Conservation (phyloP, 2,888 invertebrate genomes). For the Spialia ferax region DNA sequence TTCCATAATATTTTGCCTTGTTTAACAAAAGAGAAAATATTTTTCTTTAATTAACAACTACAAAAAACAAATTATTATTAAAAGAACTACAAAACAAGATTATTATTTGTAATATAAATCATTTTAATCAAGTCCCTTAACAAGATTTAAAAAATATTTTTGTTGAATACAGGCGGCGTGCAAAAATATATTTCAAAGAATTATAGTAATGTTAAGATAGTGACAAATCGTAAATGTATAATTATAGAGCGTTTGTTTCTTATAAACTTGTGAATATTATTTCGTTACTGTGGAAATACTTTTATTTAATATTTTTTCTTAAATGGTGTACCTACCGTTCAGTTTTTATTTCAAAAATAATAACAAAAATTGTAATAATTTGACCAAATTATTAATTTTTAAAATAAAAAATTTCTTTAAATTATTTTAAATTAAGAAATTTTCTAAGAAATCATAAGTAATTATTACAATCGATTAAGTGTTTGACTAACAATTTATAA, state of each 20-base stretch:
- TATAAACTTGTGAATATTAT: conserved; percentile 63
- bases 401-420: too few species aligned
- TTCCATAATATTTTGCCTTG: too few species aligned
- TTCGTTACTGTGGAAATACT: conserved; percentile 47
- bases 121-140: conserved; percentile 1
- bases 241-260: conserved; percentile 65
- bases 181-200: conserved; percentile 58
- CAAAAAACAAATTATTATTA: too few species aligned
- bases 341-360: neutral
- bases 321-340: conserved; percentile 10
- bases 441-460: conserved; percentile 18
- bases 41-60: too few species aligned
- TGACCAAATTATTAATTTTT: neutral
- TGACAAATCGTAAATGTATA: conserved; percentile 65
- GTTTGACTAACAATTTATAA: conserved; percentile 26
- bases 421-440: neutral
- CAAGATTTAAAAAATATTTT: neutral
- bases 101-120: too few species aligned
- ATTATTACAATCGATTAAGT: conserved; percentile 20
- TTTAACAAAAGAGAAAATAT: too few species aligned
- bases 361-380: conserved; percentile 4
- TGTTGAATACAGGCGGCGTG: conserved; percentile 44
- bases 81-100: too few species aligned
- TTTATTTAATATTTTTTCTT: conserved; percentile 12
- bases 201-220: conserved; percentile 52